Conservation (phyloP, 2,888 invertebrate genomes). For the Dasypogon diadema region DNA sequence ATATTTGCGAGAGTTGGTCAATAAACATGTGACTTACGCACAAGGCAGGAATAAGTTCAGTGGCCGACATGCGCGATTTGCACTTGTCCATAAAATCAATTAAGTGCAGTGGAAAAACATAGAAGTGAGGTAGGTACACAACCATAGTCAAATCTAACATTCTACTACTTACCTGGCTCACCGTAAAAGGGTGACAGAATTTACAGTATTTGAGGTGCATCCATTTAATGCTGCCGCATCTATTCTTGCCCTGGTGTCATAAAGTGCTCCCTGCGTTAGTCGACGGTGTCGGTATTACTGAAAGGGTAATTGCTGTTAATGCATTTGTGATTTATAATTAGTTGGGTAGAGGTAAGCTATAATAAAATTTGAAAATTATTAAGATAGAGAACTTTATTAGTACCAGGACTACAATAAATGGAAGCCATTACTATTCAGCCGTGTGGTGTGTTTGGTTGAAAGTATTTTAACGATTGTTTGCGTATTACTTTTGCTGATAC, state of each 20-base stretch:
- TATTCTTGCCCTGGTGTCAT: neutral
- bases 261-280: conserved; percentile 12
- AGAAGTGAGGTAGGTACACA: conserved; percentile 8
- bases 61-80: neutral
- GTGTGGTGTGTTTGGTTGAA: too few relatives aligned
- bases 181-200: conserved; percentile 44
- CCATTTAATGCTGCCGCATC: conserved; percentile 24
- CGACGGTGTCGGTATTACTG: conserved; percentile 7
- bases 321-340: neutral
- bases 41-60: conserved; percentile 22
- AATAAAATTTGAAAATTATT: conserved; percentile 12
- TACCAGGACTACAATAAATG: too few relatives aligned
- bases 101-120: conserved; percentile 35
- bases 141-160: conserved; percentile 14
- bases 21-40: conserved; percentile 27
- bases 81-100: conserved; percentile 49
- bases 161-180: conserved; percentile 29
- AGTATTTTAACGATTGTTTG: too few relatives aligned
- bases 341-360: neutral
- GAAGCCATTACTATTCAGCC: too few relatives aligned
- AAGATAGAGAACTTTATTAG: neutral
- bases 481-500: too few relatives aligned
- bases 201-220: conserved; percentile 5
- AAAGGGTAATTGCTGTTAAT: conserved; percentile 44
- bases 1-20: conserved; percentile 35